A percentile compares a stretch with the other conserved stretches of the same genome.
These are phyloP conservation scores for Lordiphosa clarofinis DNA, from an alignment of 1,140 invertebrate species.

Conservation along the genomic window DNA sequence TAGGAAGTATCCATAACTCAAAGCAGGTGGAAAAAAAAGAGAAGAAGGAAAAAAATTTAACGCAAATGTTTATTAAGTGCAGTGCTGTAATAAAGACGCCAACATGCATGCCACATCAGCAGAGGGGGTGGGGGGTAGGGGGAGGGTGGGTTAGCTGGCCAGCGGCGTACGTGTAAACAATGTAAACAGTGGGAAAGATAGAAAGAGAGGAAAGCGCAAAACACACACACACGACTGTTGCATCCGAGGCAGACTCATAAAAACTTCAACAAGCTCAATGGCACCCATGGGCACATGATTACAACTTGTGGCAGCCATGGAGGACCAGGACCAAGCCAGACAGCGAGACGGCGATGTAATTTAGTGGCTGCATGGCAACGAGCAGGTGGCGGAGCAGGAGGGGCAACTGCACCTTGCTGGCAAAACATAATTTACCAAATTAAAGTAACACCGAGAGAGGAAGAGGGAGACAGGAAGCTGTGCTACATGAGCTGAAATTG, in stretches of 20 bases:
- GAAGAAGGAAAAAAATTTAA: constrained; percentile 51
- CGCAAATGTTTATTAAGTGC: constrained; percentile 74
- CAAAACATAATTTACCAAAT: constrained; percentile 72
- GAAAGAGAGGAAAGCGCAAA: constrained; percentile 1
- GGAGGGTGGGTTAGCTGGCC: constrained; percentile 25
- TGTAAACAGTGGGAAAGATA: constrained; percentile 36
- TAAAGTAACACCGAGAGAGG: constrained; percentile 45
- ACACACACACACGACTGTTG: constrained; percentile 25
- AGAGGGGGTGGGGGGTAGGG: no score
- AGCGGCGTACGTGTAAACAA: constrained; percentile 66
- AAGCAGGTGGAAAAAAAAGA: constrained; percentile 38
- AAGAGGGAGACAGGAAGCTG: constrained; percentile 24
- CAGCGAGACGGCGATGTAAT: constrained; percentile 34
- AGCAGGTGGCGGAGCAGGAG: not conserved
- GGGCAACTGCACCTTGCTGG: constrained; percentile 47
- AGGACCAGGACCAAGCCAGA: constrained; percentile 31
- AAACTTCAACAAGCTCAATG: constrained; percentile 73
- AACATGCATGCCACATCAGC: constrained; percentile 36
- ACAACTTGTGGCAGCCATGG: constrained; percentile 59
- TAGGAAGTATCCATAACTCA: constrained; percentile 46
- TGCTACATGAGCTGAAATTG: constrained; percentile 54
- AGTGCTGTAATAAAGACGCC: constrained; percentile 70
- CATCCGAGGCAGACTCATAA: constrained; percentile 61
- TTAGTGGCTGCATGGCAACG: constrained; percentile 33
- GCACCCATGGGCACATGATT: constrained; percentile 70